Base-by-base conservation (phyloP, 2,888 invertebrate genomes). In the Sisyra nigra region DNA sequence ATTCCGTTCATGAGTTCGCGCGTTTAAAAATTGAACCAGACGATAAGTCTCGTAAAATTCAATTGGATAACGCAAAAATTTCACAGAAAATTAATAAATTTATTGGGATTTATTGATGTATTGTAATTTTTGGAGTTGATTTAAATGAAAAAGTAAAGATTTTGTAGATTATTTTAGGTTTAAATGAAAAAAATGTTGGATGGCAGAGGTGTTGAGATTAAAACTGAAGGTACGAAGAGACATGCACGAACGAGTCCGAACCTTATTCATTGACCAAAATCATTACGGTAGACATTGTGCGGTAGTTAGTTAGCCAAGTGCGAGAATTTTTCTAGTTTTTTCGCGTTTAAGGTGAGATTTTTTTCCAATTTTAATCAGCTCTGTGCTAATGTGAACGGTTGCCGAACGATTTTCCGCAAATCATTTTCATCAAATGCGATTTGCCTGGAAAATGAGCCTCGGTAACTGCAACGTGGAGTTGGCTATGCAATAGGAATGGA, bases 391-490 rank as follows among this genome's bases (percentile, higher is more conserved):
- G 17, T 19, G 15, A 18, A 3, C 10, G 11, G 10, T 15, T 11
- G 10, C 5, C 6, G 14, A 37, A 18, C n/a, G 7, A 19, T n/a
- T 8, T 24, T 37, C 9, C n/a, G 14, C 19, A 37, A 17, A 17
- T 37, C 8, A 37, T 18, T 37, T 15, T 15, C 9, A 37, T 37
- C 18, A 5, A 18, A 6, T n/a, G 9, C n/a, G 37, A 15, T 37
- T 37, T 37, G n/a, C 4, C 9, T 35, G 14, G 18, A 15, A 18
- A n/a, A 18, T 37, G 3, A 4, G 17, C 8, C 11, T 11, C 19
- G 17, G 14, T 37, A 18, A 37, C 19, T 37, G 37, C 37, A 37
- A 37, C 37, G 37, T 37, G 37, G 37, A 37, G 17, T 19, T 37
- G 24, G 24, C 24, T 37, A 15, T 37, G 18, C 3, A 18, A 15